phyloP scores from a whole-genome alignment of 1,140 invertebrate genomes.

The Ceratina calcarata region DNA sequence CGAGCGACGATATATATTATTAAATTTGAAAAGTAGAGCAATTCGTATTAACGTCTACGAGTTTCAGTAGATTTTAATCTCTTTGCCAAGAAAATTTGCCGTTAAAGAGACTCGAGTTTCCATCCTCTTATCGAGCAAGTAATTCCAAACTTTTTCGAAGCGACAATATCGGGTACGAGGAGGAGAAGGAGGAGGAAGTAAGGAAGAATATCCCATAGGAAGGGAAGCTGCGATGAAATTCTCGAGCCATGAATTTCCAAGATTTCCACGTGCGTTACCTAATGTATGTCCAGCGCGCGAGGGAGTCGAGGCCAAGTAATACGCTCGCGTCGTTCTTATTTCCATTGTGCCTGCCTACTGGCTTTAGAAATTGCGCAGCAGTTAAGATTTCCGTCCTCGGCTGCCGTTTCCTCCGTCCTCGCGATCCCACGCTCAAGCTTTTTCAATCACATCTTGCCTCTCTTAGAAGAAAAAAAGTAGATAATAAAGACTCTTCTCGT shows the following conservation, averaged over 20 bases:
- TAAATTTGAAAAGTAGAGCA: no score
- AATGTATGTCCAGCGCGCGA: neutral
- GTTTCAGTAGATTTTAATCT: no score
- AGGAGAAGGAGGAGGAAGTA: neutral
- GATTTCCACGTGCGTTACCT: constrained; percentile 3
- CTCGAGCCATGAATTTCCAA: constrained; percentile 12
- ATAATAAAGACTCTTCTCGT: no score
- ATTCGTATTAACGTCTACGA: no score
- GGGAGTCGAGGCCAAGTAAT: neutral
- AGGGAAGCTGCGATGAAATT: constrained; percentile 32
- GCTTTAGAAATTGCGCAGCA: neutral
- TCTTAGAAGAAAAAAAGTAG: no score
- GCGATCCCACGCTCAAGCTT: neutral
- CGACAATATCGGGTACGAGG: no score
- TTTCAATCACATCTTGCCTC: neutral
- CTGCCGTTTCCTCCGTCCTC: no score
- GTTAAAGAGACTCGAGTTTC: no score
- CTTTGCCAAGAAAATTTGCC: no score
- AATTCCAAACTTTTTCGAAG: neutral
- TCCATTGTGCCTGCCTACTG: neutral
- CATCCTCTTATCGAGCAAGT: no score
- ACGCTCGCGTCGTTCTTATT: neutral
- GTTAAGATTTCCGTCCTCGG: neutral
- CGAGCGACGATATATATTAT: no score
- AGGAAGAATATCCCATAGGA: neutral